Base-by-base conservation (phyloP, 2,888 invertebrate genomes). In the Tanytarsus gracilentus region DNA sequence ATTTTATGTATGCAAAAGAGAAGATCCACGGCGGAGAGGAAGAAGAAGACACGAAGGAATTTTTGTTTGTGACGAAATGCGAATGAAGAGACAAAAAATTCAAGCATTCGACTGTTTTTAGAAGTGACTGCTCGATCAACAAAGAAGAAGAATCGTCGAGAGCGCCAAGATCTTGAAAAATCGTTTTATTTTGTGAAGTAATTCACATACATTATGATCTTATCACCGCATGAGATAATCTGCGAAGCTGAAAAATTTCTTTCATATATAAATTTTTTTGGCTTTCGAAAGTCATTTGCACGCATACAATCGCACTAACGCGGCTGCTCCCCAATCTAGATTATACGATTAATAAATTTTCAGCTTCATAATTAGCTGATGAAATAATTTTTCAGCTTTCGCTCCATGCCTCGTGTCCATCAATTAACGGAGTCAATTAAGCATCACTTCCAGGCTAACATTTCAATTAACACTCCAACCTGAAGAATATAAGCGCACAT, bases 1-100 rank as follows among this genome's bases (percentile, higher is more conserved):
- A 36, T 36, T 40, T 44, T 44, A 44, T 44, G 44, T 23, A 44
- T 44, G 44, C 44, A 44, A 44, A 44, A 44, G n/a, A n/a, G 18
- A 18, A 44, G 18, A 44, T 44, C 44, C 44, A 44, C 21, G 5
- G 36, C 5, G 16, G 36, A 36, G 16, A 36, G 36, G 16, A 16
- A 36, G 36, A 36, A 14, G 36, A 44, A 44, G 23, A 23, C 23
- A 18, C 18, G 23, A 44, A 44, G 21, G 44, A 44, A 44, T 44
- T 44, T 44, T n/a, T 36, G 44, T n/a, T 44, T 44, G 21, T 44
- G 44, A 44, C 44, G 21, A 44, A 44, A 44, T 18, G 21, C 44
- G 44, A 44, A 36, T 36, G 36, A 6, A 36, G 36, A 36, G 16
- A 36, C n/a, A 36, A 14, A 36, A 36, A 16, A 36, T n/a, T n/a